Evolutionary conservation across 2,888 invertebrate genomes (phyloP).

Genomic region (Podabrus alpinus): DNA sequence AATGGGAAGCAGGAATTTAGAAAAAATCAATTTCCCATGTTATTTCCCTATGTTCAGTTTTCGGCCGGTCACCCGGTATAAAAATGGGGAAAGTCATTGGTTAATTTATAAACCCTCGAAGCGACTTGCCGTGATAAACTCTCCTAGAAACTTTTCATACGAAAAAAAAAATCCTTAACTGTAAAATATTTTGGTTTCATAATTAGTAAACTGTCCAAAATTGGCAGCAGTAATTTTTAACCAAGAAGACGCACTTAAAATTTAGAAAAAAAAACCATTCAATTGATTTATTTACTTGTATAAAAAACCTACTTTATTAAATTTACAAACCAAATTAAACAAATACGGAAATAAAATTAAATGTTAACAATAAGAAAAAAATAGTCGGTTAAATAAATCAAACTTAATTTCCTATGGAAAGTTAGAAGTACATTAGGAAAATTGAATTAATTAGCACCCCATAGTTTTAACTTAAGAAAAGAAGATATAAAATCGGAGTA

Average conservation of each 20-base stretch:
- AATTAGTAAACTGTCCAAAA: not conserved
- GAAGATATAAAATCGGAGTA: conserved; percentile 1
- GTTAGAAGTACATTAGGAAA: conserved; percentile 3
- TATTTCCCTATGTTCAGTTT: too few species aligned
- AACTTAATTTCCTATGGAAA: not conserved
- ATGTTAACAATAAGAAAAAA: not conserved
- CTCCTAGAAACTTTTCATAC: too few species aligned
- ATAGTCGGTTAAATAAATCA: not conserved
- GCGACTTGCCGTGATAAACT: too few species aligned
- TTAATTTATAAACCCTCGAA: too few species aligned
- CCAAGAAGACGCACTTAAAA: not conserved
- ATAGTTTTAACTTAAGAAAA: not conserved
- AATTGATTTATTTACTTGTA: not conserved
- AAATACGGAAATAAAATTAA: not conserved
- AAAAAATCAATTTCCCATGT: too few species aligned
- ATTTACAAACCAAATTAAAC: not conserved
- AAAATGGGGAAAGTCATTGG: too few species aligned
- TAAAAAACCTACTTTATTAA: not conserved
- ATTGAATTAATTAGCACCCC: conserved; percentile 9
- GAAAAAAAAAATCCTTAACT: too few species aligned
- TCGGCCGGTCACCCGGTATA: too few species aligned
- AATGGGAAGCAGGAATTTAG: too few species aligned
- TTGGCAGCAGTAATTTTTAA: not conserved
- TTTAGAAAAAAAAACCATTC: not conserved
- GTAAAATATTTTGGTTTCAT: not conserved